These are phyloP conservation scores for Myotis pilosus DNA, from an alignment of 2,797 vertebrate genomes.

Conservation along the genomic window DNA sequence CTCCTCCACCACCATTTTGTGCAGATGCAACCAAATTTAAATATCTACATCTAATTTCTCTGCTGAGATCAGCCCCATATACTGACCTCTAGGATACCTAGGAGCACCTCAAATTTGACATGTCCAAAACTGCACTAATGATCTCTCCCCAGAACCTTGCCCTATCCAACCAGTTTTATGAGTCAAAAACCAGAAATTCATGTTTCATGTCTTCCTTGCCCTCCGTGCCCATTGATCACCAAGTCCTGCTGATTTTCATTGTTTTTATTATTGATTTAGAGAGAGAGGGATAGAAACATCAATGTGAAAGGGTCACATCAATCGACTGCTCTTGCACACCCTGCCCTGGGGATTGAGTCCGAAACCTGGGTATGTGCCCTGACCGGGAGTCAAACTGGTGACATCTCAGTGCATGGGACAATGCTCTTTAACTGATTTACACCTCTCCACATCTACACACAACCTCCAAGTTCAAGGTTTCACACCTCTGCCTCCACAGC, in stretches of 20 bases:
- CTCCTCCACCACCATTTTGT: background rate
- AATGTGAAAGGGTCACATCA: background rate
- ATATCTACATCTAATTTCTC: background rate
- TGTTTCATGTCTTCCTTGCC: background rate
- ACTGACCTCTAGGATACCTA: background rate
- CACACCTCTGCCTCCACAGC: background rate
- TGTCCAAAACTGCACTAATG: background rate
- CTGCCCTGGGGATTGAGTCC: background rate
- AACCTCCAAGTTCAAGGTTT: background rate
- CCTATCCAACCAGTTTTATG: background rate
- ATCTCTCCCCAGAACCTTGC: background rate
- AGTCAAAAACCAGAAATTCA: background rate
- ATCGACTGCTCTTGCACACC: background rate
- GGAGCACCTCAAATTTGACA: background rate
- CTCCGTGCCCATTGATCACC: background rate
- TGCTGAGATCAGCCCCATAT: background rate
- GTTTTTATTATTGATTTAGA: background rate
- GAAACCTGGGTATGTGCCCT: background rate
- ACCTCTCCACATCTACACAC: background rate
- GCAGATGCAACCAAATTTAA: background rate
- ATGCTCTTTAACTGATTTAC: background rate
- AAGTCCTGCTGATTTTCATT: background rate
- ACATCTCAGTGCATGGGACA: background rate
- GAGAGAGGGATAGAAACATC: background rate
- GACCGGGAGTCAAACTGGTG: background rate